Conservation (phyloP, 2,888 invertebrate species). For the Adineta ricciae region DNA sequence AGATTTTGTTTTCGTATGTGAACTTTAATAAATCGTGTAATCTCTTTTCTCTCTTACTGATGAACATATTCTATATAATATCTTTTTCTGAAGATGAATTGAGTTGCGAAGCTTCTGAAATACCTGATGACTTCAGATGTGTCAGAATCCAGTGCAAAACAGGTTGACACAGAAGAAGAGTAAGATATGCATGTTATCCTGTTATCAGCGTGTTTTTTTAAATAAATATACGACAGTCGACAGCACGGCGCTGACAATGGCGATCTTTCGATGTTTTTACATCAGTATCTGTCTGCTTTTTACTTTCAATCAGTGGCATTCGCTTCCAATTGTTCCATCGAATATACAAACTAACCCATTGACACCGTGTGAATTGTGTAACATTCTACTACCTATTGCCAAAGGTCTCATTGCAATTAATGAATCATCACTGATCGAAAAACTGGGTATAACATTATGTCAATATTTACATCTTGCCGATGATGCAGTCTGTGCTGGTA, state of each 20-base stretch:
- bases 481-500: conserved; percentile 4
- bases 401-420: conserved; percentile 18
- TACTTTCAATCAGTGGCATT: neutral
- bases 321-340: neutral
- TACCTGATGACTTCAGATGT: too few relatives aligned
- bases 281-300: neutral
- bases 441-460: conserved; percentile 17
- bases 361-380: conserved; percentile 17
- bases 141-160: too few relatives aligned
- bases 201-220: neutral
- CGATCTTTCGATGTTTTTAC: neutral
- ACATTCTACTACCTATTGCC: neutral
- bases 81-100: too few relatives aligned
- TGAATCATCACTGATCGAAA: conserved; percentile 16
- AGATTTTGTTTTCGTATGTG: neutral
- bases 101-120: too few relatives aligned
- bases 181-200: neutral
- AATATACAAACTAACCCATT: neutral
- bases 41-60: too few relatives aligned
- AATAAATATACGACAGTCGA: neutral
- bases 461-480: neutral
- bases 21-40: neutral
- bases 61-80: too few relatives aligned
- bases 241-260: neutral
- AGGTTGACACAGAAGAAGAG: too few relatives aligned